These are phyloP conservation scores for Abscondita cerata DNA, from an alignment of 2,888 invertebrate species.

Conservation along the genomic window DNA sequence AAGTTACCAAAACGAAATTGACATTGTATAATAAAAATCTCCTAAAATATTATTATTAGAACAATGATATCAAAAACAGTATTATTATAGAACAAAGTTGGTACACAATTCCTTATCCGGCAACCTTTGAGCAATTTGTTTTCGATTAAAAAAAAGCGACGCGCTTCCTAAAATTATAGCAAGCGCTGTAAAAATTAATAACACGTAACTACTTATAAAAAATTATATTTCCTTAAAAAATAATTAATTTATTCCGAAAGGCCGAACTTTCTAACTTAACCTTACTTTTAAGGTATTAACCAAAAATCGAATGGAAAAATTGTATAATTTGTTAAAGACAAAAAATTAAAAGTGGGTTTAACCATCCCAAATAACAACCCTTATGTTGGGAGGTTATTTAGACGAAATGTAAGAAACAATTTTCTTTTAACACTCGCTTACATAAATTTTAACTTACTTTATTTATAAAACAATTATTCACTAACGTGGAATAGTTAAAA, in stretches of 20 bases:
- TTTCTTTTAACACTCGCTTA: constrained; percentile 14
- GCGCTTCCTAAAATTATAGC: background rate
- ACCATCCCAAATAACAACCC: constrained; percentile 17
- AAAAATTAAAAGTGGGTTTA: constrained; percentile 32
- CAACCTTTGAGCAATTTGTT: constrained; percentile 6
- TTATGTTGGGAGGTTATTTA: constrained; percentile 1
- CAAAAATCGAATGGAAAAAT: background rate
- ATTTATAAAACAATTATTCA: constrained; percentile 52
- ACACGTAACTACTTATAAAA: too few species aligned
- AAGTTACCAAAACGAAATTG: too few species aligned
- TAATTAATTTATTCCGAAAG: background rate
- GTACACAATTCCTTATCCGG: background rate
- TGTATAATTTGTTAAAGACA: constrained; percentile 3
- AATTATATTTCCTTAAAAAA: too few species aligned
- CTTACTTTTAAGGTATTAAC: background rate
- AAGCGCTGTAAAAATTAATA: too few species aligned
- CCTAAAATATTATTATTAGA: too few species aligned
- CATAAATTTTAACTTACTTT: constrained; percentile 51
- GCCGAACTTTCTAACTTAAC: constrained; percentile 1
- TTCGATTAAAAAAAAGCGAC: background rate
- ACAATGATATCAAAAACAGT: too few species aligned
- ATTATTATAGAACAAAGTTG: too few species aligned
- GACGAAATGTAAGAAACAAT: background rate
- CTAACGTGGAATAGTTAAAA: constrained; percentile 51
- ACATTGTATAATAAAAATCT: too few species aligned